Evolutionary conservation across 2,888 invertebrate species (phyloP).

Genomic region (Nycteola revayana): DNA sequence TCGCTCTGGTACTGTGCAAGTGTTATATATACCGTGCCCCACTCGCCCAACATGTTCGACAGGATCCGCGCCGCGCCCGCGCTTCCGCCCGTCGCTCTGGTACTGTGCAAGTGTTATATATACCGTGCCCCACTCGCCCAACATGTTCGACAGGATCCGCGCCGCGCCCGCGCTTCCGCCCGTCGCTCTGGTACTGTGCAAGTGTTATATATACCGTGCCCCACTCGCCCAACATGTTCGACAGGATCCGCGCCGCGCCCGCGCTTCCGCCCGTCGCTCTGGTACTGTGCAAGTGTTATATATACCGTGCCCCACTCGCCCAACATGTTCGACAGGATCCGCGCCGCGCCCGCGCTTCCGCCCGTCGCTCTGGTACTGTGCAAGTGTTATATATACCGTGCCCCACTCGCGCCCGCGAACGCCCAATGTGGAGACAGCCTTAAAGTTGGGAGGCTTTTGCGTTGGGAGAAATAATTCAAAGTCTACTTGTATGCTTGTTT

Average conservation of each 20-base stretch:
- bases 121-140: conserved; percentile 84
- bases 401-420: conserved; percentile 85
- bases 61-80: conserved; percentile 67
- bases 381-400: no score
- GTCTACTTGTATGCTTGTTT: no score
- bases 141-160: conserved; percentile 82
- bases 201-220: no score
- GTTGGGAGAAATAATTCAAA: no score
- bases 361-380: conserved; percentile 19
- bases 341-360: conserved; percentile 42
- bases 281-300: no score
- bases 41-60: conserved; percentile 83
- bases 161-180: conserved; percentile 36
- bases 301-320: conserved; percentile 83
- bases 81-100: conserved; percentile 17
- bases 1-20: conserved; percentile 21
- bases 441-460: no score
- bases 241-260: conserved; percentile 71
- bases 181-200: conserved; percentile 20
- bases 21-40: conserved; percentile 82
- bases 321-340: conserved; percentile 81
- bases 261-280: conserved; percentile 11
- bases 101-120: no score
- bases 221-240: conserved; percentile 83
- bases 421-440: no score